These are phyloP conservation scores for Pseudocheirus occidentalis DNA, from an alignment of 2,797 vertebrate species.

Conservation along the genomic window DNA sequence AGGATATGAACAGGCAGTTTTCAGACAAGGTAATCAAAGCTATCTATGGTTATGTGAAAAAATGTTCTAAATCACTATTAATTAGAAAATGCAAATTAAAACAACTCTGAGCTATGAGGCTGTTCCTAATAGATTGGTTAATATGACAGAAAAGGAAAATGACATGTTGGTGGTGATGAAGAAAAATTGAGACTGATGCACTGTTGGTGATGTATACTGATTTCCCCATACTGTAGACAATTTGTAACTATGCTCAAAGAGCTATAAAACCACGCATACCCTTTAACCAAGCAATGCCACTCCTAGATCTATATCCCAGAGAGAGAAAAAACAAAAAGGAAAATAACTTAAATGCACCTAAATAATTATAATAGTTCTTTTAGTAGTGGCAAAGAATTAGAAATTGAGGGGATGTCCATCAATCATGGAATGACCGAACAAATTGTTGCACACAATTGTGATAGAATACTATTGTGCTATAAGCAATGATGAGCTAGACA, in stretches of 20 bases:
- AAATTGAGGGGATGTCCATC: neutral
- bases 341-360: neutral
- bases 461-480: neutral
- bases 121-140: neutral
- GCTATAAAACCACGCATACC: too few species aligned
- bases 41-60: neutral
- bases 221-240: neutral
- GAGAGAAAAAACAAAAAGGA: neutral
- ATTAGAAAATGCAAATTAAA: neutral
- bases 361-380: neutral
- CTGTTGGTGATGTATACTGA: neutral
- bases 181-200: neutral
- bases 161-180: neutral
- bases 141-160: neutral
- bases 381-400: neutral
- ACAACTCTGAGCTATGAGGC: neutral
- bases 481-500: neutral
- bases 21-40: neutral
- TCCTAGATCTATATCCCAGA: neutral
- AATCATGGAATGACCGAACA: neutral
- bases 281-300: neutral
- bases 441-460: neutral
- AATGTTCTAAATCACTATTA: neutral
- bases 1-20: too few species aligned
- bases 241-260: neutral